Evolutionary conservation across 2,888 invertebrate species (phyloP), one percentile per base, ranked within the genome.

Genomic region (Choreutis nemorana): DNA sequence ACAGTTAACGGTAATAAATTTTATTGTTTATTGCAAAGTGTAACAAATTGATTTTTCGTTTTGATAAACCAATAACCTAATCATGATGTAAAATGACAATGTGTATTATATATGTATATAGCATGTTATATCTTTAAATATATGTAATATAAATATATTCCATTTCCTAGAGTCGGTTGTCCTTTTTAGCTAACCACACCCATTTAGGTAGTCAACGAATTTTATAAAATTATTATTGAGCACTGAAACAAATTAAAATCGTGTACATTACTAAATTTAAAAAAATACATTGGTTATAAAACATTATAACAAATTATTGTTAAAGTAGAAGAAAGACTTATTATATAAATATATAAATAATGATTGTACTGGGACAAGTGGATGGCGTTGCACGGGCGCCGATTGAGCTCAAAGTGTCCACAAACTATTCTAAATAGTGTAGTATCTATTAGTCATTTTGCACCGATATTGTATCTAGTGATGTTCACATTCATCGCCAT

Each of bases 121-220:
- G n/a, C n/a, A n/a, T n/a, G n/a, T n/a, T n/a, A n/a, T n/a, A n/a
- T n/a, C n/a, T n/a, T n/a, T n/a, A n/a, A n/a, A n/a, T n/a, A n/a
- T n/a, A n/a, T 51, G 54, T 58, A 53, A 35, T 31, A 31, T 40
- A 44, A n/a, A 35, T 65, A 61, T 72, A 72, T 66, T 68, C 63
- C 58, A 52, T 42, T 65, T 58, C 68, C 60, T 68, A 53, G 68
- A 46, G 41, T 55, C 53, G 55, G 56, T 64, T 58, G 48, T 58
- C 66, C 55, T 63, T 54, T 46, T 51, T 67, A 67, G 60, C 50
- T 60, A 53, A 57, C 66, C 66, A 57, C 58, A 56, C 63, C 56
- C 60, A 58, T 58, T 57, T 77, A 78, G 75, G 63, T 78, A 77
- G 75, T 64, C 66, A 78, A 75, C 75, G 71, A 77, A 78, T 75